Conservation (phyloP, 1,140 invertebrate species). For the Spodoptera frugiperda region DNA sequence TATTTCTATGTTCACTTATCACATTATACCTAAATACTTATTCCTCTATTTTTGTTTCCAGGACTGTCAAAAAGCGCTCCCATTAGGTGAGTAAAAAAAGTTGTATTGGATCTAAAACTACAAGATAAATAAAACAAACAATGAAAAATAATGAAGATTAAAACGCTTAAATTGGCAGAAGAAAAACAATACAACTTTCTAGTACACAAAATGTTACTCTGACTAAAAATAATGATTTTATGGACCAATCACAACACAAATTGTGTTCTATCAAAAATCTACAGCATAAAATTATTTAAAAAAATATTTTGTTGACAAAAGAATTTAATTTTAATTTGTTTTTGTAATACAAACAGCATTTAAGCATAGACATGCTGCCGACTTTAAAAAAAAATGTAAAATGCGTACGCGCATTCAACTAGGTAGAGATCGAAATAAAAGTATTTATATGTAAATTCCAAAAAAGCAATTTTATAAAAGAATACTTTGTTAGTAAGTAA, state of each 20-base stretch:
- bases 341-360: constrained; percentile 24
- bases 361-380: constrained; percentile 23
- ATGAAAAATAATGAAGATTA: constrained; percentile 23
- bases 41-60: constrained; percentile 18
- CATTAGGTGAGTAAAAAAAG: constrained; percentile 46
- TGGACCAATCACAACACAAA: constrained; percentile 25
- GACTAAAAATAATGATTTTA: constrained; percentile 41
- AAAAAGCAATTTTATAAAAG: constrained; percentile 38
- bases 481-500: constrained; percentile 46
- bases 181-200: constrained; percentile 37
- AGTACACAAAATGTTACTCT: constrained; percentile 37
- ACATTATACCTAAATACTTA: background rate
- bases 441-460: constrained; percentile 30
- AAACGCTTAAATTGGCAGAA: constrained; percentile 17
- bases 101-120: constrained; percentile 45
- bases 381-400: constrained; percentile 39
- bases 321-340: constrained; percentile 6
- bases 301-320: constrained; percentile 30
- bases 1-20: background rate
- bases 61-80: constrained; percentile 41
- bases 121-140: constrained; percentile 21
- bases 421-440: constrained; percentile 11
- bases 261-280: constrained; percentile 20
- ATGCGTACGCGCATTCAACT: constrained; percentile 21
- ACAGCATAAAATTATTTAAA: constrained; percentile 18